Evolutionary conservation across 1,140 invertebrate species (phyloP), one percentile per base, ranked within the genome.

Genomic region (Trichogramma pretiosum): DNA sequence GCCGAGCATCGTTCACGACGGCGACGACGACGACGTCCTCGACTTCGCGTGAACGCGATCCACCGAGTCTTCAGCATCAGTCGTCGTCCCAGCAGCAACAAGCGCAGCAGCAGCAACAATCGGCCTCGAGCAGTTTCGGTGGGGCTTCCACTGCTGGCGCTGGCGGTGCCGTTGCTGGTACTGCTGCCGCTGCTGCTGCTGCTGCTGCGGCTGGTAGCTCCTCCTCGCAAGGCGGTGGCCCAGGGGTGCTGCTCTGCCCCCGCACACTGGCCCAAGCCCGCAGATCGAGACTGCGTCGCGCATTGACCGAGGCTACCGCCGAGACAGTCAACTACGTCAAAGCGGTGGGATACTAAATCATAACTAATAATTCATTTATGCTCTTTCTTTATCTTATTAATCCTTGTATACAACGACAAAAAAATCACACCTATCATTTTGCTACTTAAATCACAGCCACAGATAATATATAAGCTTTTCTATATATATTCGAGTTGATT

Each of bases 251-350:
- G 68, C 84, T 88, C 74, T 87, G 85, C 75, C 85, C 86, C 65
- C 83, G 84, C 75, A 88, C 85, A 62, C 78, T 89, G 80, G 82
- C 86, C 70, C 85, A 89, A 78, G 81, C 82, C 61, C 79, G 87
- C 62, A 80, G 86, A 58, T 78, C 83, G 62, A 78, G 83, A 63
- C 80, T 89, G 67, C 80, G 86, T 67, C 79, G 87, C 63, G 86
- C 87, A 60, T 85, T 87, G 74, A 89, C 87, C 67, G 86, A 89
- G 73, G 85, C 86, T 61, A 87, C 85, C 60, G 82, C 83, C 72
- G 86, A 89, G 74, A 86, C 85, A 63, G 82, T 89, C 73, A 82
- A 78, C 77, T 84, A 85, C 80, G 84, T 85, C 74, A 86, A 84
- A 84, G 85, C 84, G 85, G 86, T 88, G 82, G 78, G 69, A 58